A percentile compares a stretch with the other conserved stretches of the same genome.
phyloP scores from a whole-genome alignment of 1,140 invertebrate species.

The Helicorthomorpha holstii region DNA sequence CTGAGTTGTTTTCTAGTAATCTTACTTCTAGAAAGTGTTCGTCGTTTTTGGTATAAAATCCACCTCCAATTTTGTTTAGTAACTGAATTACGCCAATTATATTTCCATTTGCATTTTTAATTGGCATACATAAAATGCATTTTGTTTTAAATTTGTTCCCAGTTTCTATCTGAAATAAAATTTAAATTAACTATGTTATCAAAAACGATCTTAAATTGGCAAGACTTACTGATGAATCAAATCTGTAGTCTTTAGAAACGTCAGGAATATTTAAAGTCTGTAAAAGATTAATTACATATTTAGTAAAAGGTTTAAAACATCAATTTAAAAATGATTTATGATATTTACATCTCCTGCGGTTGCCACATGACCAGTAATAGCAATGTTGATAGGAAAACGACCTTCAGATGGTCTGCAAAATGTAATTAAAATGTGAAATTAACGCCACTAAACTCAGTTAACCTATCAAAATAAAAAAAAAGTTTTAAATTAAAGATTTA shows the following conservation, averaged over 20 bases:
- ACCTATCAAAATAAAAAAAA: too few relatives aligned
- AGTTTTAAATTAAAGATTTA: too few relatives aligned
- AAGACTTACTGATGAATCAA: constrained; percentile 47
- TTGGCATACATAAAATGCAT: constrained; percentile 79
- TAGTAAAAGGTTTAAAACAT: too few relatives aligned
- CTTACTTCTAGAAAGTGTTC: constrained; percentile 72
- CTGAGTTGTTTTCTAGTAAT: too few relatives aligned
- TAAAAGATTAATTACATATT: too few relatives aligned
- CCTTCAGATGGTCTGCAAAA: constrained; percentile 58
- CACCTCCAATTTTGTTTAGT: constrained; percentile 79
- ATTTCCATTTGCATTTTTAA: constrained; percentile 68
- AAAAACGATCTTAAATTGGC: not conserved
- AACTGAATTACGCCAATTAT: constrained; percentile 88
- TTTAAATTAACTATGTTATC: not conserved
- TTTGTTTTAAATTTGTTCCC: constrained; percentile 58
- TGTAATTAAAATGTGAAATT: not conserved
- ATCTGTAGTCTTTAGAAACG: constrained; percentile 78
- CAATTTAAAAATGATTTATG: constrained; percentile 2
- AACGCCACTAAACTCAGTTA: too few relatives aligned
- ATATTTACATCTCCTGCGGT: constrained; percentile 78
- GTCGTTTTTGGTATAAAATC: constrained; percentile 76
- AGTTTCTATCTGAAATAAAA: constrained; percentile 41
- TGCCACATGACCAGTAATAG: constrained; percentile 87
- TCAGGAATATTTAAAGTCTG: constrained; percentile 74
- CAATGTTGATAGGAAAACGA: constrained; percentile 89